Conservation (phyloP, 2,113 vertebrate genomes). For the Corythaixoides concolor region DNA sequence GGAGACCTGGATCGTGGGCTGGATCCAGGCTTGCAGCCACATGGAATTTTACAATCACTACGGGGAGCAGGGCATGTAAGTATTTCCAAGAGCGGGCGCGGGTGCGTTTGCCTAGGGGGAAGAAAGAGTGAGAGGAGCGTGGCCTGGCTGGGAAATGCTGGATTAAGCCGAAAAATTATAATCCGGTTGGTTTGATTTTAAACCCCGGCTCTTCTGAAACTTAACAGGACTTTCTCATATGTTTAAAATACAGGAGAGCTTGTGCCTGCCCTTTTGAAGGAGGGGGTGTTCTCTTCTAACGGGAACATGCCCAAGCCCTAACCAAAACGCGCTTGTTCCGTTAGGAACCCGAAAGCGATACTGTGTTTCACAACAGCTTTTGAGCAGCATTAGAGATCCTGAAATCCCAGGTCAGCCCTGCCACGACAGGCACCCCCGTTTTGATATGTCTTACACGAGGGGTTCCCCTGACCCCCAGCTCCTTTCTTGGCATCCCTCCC, state of each 20-base stretch:
- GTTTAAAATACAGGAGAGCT: neutral
- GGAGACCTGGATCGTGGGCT: conserved; percentile 96
- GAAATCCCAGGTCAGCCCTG: neutral
- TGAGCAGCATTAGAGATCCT: neutral
- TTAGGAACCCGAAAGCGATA: neutral
- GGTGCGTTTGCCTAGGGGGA: neutral
- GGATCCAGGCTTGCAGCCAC: conserved; percentile 98
- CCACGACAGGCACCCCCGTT: accelerated
- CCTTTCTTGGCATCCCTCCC: neutral
- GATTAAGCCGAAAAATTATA: neutral
- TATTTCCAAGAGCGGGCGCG: conserved; percentile 21
- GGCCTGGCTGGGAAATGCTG: neutral
- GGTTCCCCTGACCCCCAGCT: neutral
- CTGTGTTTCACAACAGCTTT: neutral
- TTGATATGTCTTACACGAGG: accelerated
- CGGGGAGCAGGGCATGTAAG: conserved; percentile 94
- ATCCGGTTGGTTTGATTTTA: neutral
- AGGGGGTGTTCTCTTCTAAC: neutral
- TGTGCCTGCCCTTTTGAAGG: neutral
- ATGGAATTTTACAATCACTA: conserved; percentile 99
- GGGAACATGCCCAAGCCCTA: neutral
- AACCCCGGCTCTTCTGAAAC: neutral
- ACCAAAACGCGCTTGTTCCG: neutral
- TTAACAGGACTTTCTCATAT: neutral
- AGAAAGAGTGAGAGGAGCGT: accelerated